Base-by-base conservation (phyloP, 2,113 vertebrate species). In the Pedionomus torquatus region DNA sequence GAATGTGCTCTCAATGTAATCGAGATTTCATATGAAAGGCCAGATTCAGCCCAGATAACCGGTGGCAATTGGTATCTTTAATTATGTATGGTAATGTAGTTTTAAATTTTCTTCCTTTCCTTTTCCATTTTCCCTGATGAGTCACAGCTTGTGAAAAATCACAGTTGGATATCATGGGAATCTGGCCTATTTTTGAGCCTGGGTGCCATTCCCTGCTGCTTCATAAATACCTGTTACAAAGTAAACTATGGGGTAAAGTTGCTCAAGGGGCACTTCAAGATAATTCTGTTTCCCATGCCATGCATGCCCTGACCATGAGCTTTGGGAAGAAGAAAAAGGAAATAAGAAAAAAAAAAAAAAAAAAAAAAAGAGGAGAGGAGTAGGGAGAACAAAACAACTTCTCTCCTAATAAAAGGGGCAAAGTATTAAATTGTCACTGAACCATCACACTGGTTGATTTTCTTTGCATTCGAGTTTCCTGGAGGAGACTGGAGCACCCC, bases 171-270 rank as follows among this genome's bases (percentile, higher is more conserved):
- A 6, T 49, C n/a, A 17, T 44, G 87, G 71, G 68, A 83, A 74
- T 66, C 43, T 44, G 74, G 65, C 11, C 51, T 30, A 1, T 35
- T 75, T 78, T 46, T 54, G 55, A 83, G 41, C n/a, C 51, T 83
- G 85, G 87, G 92, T 93, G 87, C 82, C 19, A 3, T 81, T 70
- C 91, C 84, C 83, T 52, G 83, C 89, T 94, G 93, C 63, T 95
- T 81, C 46, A 20, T 79, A 85, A 90, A 83, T 87, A 80, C 82
- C 72, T 86, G 83, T 31, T 63, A 54, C 37, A 64, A 72, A 76
- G 48, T 80, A 63, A 90, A 81, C 81, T 37, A 89, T 39, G 83
- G 86, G 74, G 66, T 66, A 31, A 79, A 61, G 48, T 65, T 5
- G 2, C 58, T 69, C 39, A 15, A 28, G 70, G 44, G 64, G 68